Percentiles rank a stretch among this genome's conserved stretches.
phyloP scores from a whole-genome alignment of 2,888 invertebrate species.

The Dastarcus helophoroides region DNA sequence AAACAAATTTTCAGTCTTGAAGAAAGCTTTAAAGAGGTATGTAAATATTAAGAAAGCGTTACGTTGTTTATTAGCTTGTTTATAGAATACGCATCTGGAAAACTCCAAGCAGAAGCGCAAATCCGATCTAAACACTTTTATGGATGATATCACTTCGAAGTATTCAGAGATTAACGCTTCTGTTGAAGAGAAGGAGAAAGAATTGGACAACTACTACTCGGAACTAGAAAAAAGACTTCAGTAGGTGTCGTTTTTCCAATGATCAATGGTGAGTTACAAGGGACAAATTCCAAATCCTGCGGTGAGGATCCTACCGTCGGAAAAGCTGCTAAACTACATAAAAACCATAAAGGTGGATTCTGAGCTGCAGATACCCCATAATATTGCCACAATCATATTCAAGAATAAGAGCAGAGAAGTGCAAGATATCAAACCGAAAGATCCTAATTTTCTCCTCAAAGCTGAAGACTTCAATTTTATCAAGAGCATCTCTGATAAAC shows the following conservation, averaged over 20 bases:
- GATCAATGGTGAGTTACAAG: slow-evolving; percentile 37
- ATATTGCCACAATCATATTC: slow-evolving; percentile 22
- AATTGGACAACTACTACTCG: slow-evolving; percentile 35
- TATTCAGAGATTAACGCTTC: slow-evolving; percentile 65
- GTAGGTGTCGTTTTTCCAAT: slow-evolving; percentile 6
- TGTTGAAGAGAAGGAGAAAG: slow-evolving; percentile 68
- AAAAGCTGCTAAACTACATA: slow-evolving; percentile 45
- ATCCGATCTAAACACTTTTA: slow-evolving; percentile 60
- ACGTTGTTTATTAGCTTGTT: slow-evolving; percentile 3
- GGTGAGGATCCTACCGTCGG: slow-evolving; percentile 52
- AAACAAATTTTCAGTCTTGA: slow-evolving; percentile 50
- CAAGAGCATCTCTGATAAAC: slow-evolving; percentile 8
- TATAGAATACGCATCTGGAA: slow-evolving; percentile 39
- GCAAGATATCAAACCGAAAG: not conserved
- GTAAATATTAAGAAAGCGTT: slow-evolving; percentile 9
- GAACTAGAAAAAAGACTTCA: not conserved
- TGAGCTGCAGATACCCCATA: slow-evolving; percentile 40
- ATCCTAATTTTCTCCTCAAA: slow-evolving; percentile 17
- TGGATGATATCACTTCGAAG: slow-evolving; percentile 66
- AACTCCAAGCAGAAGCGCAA: slow-evolving; percentile 42
- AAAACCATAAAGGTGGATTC: slow-evolving; percentile 36
- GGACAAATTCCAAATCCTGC: slow-evolving; percentile 52
- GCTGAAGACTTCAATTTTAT: slow-evolving; percentile 26
- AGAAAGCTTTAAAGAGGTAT: slow-evolving; percentile 44
- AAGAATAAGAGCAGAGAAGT: slow-evolving; percentile 17